These are phyloP conservation scores for Porites australiensis DNA, from an alignment of 64 coral and sea anemone genomes.

Conservation along the genomic window DNA sequence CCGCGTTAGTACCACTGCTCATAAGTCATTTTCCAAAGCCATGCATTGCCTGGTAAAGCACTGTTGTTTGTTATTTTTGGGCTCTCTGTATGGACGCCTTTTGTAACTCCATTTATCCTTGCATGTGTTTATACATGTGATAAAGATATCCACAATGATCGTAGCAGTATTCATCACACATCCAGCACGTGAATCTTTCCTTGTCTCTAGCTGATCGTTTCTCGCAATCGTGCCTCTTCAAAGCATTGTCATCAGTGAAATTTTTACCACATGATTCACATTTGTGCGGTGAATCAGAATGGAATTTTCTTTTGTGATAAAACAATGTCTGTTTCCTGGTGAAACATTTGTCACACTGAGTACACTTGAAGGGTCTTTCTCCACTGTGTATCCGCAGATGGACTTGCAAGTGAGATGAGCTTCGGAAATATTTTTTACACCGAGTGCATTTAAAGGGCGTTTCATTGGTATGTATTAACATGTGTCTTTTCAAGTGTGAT, in stretches of 20 bases:
- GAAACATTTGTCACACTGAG: neutral
- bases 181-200: neutral
- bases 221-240: neutral
- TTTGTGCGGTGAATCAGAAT: neutral
- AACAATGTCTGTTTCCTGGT: neutral
- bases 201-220: neutral
- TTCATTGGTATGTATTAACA: neutral
- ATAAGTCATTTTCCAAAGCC: no score
- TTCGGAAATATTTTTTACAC: neutral
- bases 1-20: no score
- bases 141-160: neutral
- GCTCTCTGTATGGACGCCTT: no score
- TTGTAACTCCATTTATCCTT: neutral
- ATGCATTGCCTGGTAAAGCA: no score
- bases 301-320: neutral
- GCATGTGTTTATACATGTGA: constrained; percentile 1
- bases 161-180: neutral
- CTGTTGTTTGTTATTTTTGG: no score
- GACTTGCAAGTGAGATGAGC: neutral
- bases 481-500: neutral
- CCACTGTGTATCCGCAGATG: neutral
- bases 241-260: neutral
- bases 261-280: neutral
- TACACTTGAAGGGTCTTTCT: neutral
- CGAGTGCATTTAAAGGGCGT: neutral